Conservation (phyloP, 2,888 invertebrate genomes). For the Stramonita haemastoma region DNA sequence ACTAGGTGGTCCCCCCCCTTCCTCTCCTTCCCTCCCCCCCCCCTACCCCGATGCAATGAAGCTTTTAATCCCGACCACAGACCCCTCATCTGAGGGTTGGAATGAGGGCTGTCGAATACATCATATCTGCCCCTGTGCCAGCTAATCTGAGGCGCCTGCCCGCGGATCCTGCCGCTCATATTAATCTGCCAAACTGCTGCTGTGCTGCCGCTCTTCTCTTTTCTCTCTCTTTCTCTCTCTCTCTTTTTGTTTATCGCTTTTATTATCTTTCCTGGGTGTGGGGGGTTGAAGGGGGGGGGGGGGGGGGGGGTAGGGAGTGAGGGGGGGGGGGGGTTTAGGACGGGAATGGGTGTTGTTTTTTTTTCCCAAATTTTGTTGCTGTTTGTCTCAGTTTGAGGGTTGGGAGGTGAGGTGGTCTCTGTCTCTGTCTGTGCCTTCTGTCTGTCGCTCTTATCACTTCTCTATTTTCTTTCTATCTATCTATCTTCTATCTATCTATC, state of each 20-base stretch:
- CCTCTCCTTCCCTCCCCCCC: too few species aligned
- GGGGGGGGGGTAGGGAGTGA: background rate
- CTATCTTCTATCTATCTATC: background rate
- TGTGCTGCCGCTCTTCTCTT: too few species aligned
- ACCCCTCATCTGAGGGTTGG: background rate
- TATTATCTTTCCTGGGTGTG: background rate
- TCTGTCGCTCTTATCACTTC: background rate
- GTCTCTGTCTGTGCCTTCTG: background rate
- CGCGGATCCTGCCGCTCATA: conserved; percentile 1
- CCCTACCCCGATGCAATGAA: background rate
- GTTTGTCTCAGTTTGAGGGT: too few species aligned
- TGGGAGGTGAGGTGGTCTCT: too few species aligned
- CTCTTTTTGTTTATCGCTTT: too few species aligned
- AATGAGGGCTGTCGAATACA: conserved; percentile 36
- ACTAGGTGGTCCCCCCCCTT: background rate
- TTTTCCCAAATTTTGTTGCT: too few species aligned
- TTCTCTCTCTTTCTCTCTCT: background rate
- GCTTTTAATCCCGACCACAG: conserved; percentile 34
- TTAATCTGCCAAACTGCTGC: conserved; percentile 28
- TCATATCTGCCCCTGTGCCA: conserved; percentile 34
- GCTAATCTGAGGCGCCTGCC: background rate
- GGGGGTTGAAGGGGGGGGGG: background rate
- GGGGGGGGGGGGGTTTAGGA: background rate
- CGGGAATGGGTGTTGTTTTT: background rate
- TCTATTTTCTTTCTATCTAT: background rate